Conservation (phyloP, 1,140 invertebrate genomes). For the Anagrus nilaparvatae region DNA sequence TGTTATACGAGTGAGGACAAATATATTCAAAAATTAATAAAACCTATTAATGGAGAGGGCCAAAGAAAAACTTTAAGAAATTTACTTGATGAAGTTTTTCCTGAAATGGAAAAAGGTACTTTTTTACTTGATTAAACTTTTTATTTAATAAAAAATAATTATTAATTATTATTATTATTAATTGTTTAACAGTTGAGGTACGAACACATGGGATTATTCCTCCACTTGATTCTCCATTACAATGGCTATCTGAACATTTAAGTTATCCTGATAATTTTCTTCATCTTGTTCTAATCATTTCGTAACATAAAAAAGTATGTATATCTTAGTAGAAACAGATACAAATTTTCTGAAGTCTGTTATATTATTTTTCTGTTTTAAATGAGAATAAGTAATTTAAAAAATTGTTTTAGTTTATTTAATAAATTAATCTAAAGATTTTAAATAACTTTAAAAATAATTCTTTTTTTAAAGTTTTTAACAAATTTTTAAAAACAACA, state of each 20-base stretch:
- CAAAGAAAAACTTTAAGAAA: conserved; percentile 61
- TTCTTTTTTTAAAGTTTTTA: no score
- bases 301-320: conserved; percentile 26
- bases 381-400: no score
- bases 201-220: conserved; percentile 84
- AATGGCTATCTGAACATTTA: conserved; percentile 95
- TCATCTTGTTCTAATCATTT: conserved; percentile 58
- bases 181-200: conserved; percentile 55
- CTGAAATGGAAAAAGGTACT: conserved; percentile 46
- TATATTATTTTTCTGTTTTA: no score
- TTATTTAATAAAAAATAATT: background rate
- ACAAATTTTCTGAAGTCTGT: background rate
- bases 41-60: conserved; percentile 63
- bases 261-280: conserved; percentile 99
- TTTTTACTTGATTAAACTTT: conserved; percentile 27
- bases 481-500: no score
- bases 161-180: background rate
- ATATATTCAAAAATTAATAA: conserved; percentile 66
- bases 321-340: no score
- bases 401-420: no score
- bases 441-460: no score
- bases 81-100: conserved; percentile 61
- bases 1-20: conserved; percentile 72
- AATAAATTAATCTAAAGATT: no score
- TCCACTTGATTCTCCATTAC: conserved; percentile 81